Evolutionary conservation across 2,113 vertebrate species (phyloP).

Genomic region (Gymnobelideus leadbeateri): DNA sequence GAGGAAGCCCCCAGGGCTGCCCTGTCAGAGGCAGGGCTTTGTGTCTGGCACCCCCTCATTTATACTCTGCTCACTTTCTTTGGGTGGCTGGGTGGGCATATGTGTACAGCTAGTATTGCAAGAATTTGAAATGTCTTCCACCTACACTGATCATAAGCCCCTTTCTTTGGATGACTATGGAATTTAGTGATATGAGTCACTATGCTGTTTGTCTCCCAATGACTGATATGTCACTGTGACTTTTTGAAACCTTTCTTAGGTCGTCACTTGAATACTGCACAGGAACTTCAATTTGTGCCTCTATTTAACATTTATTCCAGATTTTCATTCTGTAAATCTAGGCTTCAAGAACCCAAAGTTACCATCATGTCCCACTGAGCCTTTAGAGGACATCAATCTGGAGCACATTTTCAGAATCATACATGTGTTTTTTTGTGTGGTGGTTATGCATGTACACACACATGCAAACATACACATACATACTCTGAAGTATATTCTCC

Average conservation of each 20-base stretch:
- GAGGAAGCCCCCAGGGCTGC: no score
- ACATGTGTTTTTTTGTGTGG: background rate
- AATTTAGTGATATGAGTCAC: background rate
- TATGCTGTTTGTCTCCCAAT: background rate
- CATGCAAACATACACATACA: no score
- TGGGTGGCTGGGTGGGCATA: background rate
- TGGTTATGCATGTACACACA: background rate
- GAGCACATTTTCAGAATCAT: background rate
- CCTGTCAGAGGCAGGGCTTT: background rate
- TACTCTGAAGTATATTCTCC: background rate
- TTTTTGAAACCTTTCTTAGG: background rate
- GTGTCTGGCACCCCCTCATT: background rate
- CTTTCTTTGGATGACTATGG: background rate
- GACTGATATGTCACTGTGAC: background rate
- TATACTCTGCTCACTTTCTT: background rate
- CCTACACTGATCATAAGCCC: background rate
- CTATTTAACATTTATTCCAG: background rate
- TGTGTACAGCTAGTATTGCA: no score
- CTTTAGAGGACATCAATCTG: background rate
- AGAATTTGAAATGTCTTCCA: background rate
- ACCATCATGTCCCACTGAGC: background rate
- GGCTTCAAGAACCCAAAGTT: background rate
- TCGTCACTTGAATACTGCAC: background rate
- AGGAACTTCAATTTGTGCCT: background rate
- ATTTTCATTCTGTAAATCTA: background rate